Percentiles rank a stretch among this genome's conserved stretches.
Conservation (phyloP, 2,888 invertebrate species). For the Eurois occulta region DNA sequence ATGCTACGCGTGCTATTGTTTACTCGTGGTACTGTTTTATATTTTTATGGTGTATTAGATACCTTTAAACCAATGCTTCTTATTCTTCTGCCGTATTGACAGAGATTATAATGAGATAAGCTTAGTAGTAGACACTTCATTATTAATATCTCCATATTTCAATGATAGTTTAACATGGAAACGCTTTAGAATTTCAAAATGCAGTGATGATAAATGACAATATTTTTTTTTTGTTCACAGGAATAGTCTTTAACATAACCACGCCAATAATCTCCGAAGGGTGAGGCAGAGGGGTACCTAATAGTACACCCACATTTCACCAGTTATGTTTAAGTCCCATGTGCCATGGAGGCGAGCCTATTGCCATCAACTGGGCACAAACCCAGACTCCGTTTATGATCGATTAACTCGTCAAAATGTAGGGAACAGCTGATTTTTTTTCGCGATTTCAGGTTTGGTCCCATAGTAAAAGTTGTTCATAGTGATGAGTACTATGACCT, state of each 20-base stretch:
- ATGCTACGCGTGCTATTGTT: too few relatives aligned
- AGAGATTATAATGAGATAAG: neutral
- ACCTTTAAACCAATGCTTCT: neutral
- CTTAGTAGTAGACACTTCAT: neutral
- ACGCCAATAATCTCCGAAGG: too few relatives aligned
- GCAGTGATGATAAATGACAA: neutral
- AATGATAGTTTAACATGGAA: neutral
- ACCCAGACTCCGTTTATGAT: too few relatives aligned
- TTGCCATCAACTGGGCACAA: neutral
- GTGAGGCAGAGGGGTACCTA: too few relatives aligned
- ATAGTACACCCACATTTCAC: neutral
- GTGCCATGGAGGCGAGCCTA: neutral
- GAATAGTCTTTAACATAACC: too few relatives aligned
- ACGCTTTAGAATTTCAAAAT: neutral
- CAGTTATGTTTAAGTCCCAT: neutral
- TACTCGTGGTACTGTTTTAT: too few relatives aligned
- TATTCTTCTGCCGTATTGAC: neutral
- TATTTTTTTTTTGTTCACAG: constrained; percentile 1
- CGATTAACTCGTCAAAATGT: too few relatives aligned
- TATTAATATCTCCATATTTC: neutral
- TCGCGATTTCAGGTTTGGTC: too few relatives aligned
- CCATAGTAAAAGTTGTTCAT: too few relatives aligned
- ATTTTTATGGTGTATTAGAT: neutral
- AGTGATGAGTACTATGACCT: too few relatives aligned
- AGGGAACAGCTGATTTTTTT: too few relatives aligned